Conservation (phyloP, 2,888 invertebrate species). For the Dilophus febrilis region DNA sequence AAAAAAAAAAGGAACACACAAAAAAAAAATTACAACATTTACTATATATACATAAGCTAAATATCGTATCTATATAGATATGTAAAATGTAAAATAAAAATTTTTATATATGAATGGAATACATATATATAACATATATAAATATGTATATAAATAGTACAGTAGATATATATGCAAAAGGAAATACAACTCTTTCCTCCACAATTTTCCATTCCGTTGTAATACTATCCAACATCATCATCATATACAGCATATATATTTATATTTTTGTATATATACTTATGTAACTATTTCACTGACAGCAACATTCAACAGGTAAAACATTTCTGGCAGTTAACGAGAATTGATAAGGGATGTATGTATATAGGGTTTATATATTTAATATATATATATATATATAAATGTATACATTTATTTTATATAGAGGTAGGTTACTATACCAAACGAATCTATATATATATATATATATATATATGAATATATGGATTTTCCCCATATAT, state of each 20-base stretch:
- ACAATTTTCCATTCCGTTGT: not conserved
- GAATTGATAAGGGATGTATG: slow-evolving; percentile 1
- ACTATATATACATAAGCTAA: no score
- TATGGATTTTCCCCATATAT: no score
- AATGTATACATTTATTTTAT: not conserved
- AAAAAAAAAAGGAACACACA: no score
- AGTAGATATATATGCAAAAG: no score
- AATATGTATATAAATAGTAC: no score
- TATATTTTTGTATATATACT: not conserved
- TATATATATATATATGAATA: no score
- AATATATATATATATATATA: no score
- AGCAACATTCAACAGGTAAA: slow-evolving; percentile 10
- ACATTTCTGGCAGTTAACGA: slow-evolving; percentile 9
- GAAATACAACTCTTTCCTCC: not conserved
- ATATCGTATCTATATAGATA: no score
- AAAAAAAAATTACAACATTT: no score
- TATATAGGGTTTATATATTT: not conserved
- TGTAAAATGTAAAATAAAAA: no score
- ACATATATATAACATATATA: no score
- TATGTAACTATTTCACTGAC: slow-evolving; percentile 1
- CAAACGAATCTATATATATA: not conserved
- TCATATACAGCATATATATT: not conserved
- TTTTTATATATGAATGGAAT: no score
- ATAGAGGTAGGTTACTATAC: not conserved
- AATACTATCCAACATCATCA: not conserved